Evolutionary conservation across 2,113 vertebrate species (phyloP), one percentile per base, ranked within the genome.

Genomic region (Alethe diademata): DNA sequence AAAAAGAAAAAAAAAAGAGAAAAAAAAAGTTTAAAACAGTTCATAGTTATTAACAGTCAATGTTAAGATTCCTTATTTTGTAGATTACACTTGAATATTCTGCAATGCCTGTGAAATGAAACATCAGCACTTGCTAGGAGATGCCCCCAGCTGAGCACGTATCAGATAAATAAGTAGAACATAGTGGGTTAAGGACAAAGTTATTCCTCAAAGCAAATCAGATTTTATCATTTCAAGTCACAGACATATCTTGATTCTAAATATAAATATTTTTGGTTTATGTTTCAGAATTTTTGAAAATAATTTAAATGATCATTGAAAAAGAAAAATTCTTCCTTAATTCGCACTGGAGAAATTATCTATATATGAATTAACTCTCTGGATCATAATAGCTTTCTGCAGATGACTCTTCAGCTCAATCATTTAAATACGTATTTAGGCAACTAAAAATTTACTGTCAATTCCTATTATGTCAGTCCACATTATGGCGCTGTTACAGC

Each of bases 401-500:
- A 95, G 73, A 96, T 91, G 87, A 92, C 79, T 96, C 88, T 95
- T 93, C 93, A 81, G 20, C 74, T 93, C 76, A 53, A 90, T 61
- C 60, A 22, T 51, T 93, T 92, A 97, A 88, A 79, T 61, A 94
- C 12, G 3, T 92, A 93, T 94, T 96, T 96, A 95, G 66, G 69
- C 79, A 93, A 97, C 92, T 93, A 92, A 95, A 96, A 96, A 96
- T 81, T 92, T 90, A 93, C 86, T 93, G 90, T 95, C 93, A 96
- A 97, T 97, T 97, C 96, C 75, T 90, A 93, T 95, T 92, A 83
- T 93, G 93, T 88, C 91, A 97, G 89, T 89, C 91, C 95, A 96
- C 91, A 89, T 91, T 92, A 96, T 87, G 70, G 95, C 33, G 26
- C 93, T 95, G 92, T 86, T 96, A 94, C 94, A 93, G 87, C 86